These are phyloP conservation scores for Gulo gulo DNA, from an alignment of 2,113 vertebrate genomes.

Conservation along the genomic window DNA sequence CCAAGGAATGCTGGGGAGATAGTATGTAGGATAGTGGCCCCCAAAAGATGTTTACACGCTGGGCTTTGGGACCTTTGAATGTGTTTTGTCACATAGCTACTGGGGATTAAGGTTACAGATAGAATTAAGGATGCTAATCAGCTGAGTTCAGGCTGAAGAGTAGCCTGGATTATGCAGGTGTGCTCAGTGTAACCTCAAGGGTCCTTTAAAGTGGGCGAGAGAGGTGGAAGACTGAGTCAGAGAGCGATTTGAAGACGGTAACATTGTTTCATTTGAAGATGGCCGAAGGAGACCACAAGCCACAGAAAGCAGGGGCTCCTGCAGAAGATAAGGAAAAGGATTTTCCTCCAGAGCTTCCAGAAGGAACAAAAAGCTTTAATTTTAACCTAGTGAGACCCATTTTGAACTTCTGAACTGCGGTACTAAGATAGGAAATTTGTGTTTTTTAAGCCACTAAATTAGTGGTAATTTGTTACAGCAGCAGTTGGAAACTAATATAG, in stretches of 20 bases:
- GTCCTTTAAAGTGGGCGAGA: background rate
- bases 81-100: background rate
- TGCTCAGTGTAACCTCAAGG: background rate
- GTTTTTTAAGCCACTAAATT: background rate
- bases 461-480: background rate
- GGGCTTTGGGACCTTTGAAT: background rate
- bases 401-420: background rate
- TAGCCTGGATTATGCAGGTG: background rate
- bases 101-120: background rate
- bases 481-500: background rate
- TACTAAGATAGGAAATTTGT: background rate
- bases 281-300: too few relatives aligned
- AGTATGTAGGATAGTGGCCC: background rate
- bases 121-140: background rate
- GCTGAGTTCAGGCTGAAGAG: background rate
- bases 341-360: background rate
- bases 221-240: background rate
- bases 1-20: background rate
- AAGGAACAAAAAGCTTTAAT: background rate
- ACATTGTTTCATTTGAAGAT: background rate
- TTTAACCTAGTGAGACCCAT: background rate
- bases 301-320: background rate
- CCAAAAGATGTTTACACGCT: background rate
- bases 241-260: background rate
- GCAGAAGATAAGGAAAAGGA: background rate